These are phyloP conservation scores for Synaphobranchus kaupii DNA, from an alignment of 2,797 vertebrate species.

Conservation along the genomic window DNA sequence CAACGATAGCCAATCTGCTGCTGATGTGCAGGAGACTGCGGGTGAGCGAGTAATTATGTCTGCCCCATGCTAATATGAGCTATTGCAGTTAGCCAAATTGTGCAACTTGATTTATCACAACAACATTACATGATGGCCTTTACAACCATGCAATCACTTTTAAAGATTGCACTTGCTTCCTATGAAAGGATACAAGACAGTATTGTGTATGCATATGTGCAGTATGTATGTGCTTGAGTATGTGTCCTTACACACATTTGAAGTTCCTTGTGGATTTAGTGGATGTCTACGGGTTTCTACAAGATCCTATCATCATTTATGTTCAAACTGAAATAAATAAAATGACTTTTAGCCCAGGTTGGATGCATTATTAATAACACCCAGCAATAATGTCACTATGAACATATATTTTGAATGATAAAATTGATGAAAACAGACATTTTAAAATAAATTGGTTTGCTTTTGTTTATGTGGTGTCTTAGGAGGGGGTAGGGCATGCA, in stretches of 20 bases:
- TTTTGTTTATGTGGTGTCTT: not conserved
- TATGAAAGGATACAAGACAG: too few relatives aligned
- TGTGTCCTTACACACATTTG: too few relatives aligned
- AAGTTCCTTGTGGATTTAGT: too few relatives aligned
- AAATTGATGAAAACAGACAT: not conserved
- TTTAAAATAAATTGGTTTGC: not conserved
- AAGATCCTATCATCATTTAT: too few relatives aligned
- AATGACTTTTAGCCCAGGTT: too few relatives aligned
- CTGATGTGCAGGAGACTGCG: not conserved
- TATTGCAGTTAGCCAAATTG: not conserved
- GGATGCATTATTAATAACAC: not conserved
- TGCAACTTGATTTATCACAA: not conserved
- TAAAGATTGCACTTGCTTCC: too few relatives aligned
- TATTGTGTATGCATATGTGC: too few relatives aligned
- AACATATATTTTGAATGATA: not conserved
- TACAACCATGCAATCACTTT: too few relatives aligned
- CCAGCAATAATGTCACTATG: not conserved
- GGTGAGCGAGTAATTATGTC: not conserved
- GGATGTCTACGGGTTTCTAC: too few relatives aligned
- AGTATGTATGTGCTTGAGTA: too few relatives aligned
- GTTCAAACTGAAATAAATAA: too few relatives aligned
- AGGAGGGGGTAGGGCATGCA: not conserved
- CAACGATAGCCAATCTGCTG: not conserved
- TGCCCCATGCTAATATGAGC: not conserved
- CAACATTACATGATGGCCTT: not conserved